Percentiles rank a stretch among this genome's conserved stretches.
These are phyloP conservation scores for Drosophila multiciliata DNA, from an alignment of 2,888 invertebrate species.

Conservation along the genomic window DNA sequence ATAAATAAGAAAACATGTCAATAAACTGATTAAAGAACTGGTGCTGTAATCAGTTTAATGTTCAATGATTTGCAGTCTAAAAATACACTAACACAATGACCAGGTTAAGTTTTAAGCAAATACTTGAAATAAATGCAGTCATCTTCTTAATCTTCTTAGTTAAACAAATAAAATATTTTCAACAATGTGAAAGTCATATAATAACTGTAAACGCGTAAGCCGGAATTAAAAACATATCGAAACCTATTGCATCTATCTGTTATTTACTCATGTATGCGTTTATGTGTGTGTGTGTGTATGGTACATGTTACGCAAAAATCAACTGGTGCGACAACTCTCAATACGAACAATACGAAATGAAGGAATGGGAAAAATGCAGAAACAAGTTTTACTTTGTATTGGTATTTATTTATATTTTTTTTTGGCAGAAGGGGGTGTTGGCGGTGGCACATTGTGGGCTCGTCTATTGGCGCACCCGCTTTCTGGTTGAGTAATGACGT, in stretches of 20 bases:
- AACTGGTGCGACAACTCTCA: constrained; percentile 63
- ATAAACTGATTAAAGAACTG: constrained; percentile 34
- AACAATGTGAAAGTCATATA: constrained; percentile 44
- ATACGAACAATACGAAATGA: constrained; percentile 31
- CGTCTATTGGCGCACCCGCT: constrained; percentile 65
- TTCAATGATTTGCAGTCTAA: constrained; percentile 16
- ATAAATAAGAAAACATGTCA: constrained; percentile 17
- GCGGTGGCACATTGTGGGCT: constrained; percentile 61
- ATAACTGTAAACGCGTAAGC: constrained; percentile 6
- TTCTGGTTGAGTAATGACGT: constrained; percentile 59
- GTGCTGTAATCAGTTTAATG: constrained; percentile 28
- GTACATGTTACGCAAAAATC: constrained; percentile 60
- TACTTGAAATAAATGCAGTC: constrained; percentile 20
- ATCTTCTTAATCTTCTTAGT: not conserved
- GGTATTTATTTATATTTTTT: constrained; percentile 7
- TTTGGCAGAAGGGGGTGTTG: not conserved
- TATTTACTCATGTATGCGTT: constrained; percentile 40
- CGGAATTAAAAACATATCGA: constrained; percentile 36
- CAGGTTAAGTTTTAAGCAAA: constrained; percentile 57
- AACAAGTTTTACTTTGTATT: constrained; percentile 64
- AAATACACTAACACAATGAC: constrained; percentile 2
- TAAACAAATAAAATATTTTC: constrained; percentile 5
- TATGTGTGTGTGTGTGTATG: not conserved
- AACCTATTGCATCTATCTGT: constrained; percentile 20
- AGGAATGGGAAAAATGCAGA: constrained; percentile 43